Percentiles rank a stretch among this genome's conserved stretches.
These are phyloP conservation scores for Hirudinaria manillensis DNA, from an alignment of 2,888 invertebrate genomes.

Conservation along the genomic window DNA sequence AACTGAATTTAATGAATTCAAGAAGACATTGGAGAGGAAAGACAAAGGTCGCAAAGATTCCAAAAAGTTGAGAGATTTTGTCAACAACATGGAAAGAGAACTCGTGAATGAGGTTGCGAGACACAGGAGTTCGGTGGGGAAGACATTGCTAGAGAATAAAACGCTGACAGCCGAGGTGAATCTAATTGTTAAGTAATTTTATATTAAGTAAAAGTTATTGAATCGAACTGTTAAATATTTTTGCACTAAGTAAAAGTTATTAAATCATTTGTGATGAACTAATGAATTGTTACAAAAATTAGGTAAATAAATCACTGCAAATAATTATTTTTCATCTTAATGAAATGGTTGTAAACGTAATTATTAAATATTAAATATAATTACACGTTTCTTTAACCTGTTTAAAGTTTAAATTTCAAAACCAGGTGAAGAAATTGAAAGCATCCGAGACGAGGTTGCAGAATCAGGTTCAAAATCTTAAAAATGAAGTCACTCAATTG, in stretches of 20 bases:
- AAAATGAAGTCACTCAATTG: constrained; percentile 51
- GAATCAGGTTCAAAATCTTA: constrained; percentile 50
- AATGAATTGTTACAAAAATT: too few species aligned
- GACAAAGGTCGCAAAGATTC: constrained; percentile 48
- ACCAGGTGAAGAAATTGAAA: constrained; percentile 50
- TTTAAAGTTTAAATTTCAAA: too few species aligned
- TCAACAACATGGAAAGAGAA: constrained; percentile 50
- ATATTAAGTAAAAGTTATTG: too few species aligned
- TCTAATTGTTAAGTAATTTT: too few species aligned
- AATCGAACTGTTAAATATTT: too few species aligned
- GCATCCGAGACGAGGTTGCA: constrained; percentile 51
- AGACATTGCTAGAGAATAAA: not conserved
- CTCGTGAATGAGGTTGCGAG: constrained; percentile 38
- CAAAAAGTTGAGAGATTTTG: constrained; percentile 47
- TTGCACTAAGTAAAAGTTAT: too few species aligned
- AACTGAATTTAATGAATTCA: constrained; percentile 45
- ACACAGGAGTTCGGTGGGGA: not conserved
- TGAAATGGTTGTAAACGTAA: too few species aligned
- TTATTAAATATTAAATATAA: too few species aligned
- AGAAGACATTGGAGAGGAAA: constrained; percentile 46
- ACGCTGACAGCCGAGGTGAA: not conserved
- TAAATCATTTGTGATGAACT: too few species aligned
- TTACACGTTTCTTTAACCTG: too few species aligned
- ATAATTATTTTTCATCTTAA: too few species aligned
- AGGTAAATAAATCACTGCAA: too few species aligned